Base-by-base conservation (phyloP, 1,140 invertebrate species). In the Theocolax elegans region DNA sequence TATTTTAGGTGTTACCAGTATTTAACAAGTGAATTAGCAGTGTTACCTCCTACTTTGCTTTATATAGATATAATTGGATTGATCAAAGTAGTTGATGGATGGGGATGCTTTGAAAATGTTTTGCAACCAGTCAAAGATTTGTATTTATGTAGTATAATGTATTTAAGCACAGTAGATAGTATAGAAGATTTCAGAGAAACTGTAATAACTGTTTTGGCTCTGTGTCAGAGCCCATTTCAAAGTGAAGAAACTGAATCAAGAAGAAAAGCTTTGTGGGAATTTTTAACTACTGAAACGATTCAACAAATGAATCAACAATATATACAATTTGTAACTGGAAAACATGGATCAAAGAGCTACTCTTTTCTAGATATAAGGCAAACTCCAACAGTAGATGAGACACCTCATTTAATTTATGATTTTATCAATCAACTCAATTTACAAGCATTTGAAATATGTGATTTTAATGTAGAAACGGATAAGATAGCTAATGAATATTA, bases 51-150 rank as follows among this genome's bases (percentile, higher is more conserved):
- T 1, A 71, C 68, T n/a, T 35, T 71, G 25, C 48, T 71, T 56
- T 51, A 56, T 1, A 49, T 71, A 40, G 68, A 71, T 42, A 19
- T 71, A 13, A 38, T 64, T n/a, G n/a, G 17, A 27, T 19, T 71
- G 21, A 71, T 71, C 27, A 71, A 65, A 38, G 53, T 65, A 27
- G 25, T 71, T 3, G 48, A 71, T 63, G 35, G 12, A 35, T 71
- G 68, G 68, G 1, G 17, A n/a, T 58, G 68, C 31, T 71, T 71
- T 65, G 42, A 71, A 46, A 58, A 65, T 49, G 31, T 71, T 7
- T 27, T 44, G n/a, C 68, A 71, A 59, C 7, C 51, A 27, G 68
- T 71, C 17, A 71, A 71, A 35, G 68, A 71, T 48, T 71, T 71
- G 6, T 71, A 71, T 38, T 29, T 71, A 21, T 71, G 68, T 58